Base-by-base conservation (phyloP, 2,113 vertebrate species). In the Megaceryle torquata region DNA sequence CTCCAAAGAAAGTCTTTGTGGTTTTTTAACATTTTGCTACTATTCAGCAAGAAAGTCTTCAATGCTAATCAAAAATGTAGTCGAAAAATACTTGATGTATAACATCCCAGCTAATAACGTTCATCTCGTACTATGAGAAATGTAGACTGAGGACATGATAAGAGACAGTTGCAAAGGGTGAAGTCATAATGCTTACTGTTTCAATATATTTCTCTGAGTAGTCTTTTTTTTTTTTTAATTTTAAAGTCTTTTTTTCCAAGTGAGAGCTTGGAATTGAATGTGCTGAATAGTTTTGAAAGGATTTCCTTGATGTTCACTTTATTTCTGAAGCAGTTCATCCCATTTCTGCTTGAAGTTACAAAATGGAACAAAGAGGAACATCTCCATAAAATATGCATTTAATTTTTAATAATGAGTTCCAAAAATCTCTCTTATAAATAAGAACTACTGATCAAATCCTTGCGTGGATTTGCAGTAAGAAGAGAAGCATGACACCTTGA, bases 241-340 rank as follows among this genome's bases (percentile, higher is more conserved):
- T 88, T 46, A 80, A 86, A 81, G 48, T 86, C 1, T 56, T 79
- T 89, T 44, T 88, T 89, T 87, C 86, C 86, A 69, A 86, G 75
- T 91, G 57, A 65, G 53, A 93, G n/a, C 37, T 92, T 91, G 86
- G 51, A 74, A 86, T 90, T 96, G 35, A 95, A 82, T 78, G 92
- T 78, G 71, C 50, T 88, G 91, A 94, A 89, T 65, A 93, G 86
- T 79, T 96, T 74, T 96, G 75, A 95, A 94, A 93, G 54, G 33
- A 68, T 95, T 95, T 91, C 60, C 78, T 91, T 96, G 94, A 91
- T 97, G 89, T 91, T 95, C 86, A 28, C 80, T 94, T 96, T 69
- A 83, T 81, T 95, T 95, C 86, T 96, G 83, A 89, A 96, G 70
- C 82, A 89, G 43, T 91, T 94, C 68, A 79, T 44, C 33, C 50